Evolutionary conservation across 2,888 invertebrate genomes (phyloP), one percentile per base, ranked within the genome.

Genomic region (Nipponacmea schrenckii): DNA sequence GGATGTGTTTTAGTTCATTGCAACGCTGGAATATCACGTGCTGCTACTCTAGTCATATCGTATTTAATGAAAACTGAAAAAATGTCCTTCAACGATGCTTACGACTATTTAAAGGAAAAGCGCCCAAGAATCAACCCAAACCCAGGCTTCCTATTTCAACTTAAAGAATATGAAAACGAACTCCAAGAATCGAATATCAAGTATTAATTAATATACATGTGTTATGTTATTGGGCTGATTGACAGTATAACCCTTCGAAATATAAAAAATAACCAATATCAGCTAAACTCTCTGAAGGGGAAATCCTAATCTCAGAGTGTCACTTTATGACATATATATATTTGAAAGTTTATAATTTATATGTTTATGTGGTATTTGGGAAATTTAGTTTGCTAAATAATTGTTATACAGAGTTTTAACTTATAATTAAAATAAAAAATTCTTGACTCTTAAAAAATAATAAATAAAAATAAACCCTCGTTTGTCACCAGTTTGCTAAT

Each of bases 1-100:
- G 91, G 92, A 39, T 91, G 92, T 84, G 90, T 96, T 68, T 90
- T 96, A 77, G 92, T 97, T 2, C 96, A 97, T 89, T 97, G 97
- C 85, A 97, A 96, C 89, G 96, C 96, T 39, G 97, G 97, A 0
- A 93, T 96, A 0, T 97, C 96, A 0, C 91, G 97, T 14, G 94
- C 96, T 2, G 92, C 95, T 0, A 91, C 93, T 74, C 90, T 96
- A 27, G 92, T 93, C 0, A 94, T 96, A 69, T 94, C 92, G 10
- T 97, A 94, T 89, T 90, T 97, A 69, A 96, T 97, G 91, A 83
- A 83, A 62, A 79, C 71, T 1, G 75, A 86, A 26, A 72, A 78
- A 8, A 91, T 93, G 89, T 80, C 83, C 31, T 95, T 92, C 87
- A 89, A 91, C 7, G 90, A 92, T 17, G 95, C 96, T 0, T 93